Conservation (phyloP, 1,140 invertebrate genomes). For the Stegodyphus mimosarum region DNA sequence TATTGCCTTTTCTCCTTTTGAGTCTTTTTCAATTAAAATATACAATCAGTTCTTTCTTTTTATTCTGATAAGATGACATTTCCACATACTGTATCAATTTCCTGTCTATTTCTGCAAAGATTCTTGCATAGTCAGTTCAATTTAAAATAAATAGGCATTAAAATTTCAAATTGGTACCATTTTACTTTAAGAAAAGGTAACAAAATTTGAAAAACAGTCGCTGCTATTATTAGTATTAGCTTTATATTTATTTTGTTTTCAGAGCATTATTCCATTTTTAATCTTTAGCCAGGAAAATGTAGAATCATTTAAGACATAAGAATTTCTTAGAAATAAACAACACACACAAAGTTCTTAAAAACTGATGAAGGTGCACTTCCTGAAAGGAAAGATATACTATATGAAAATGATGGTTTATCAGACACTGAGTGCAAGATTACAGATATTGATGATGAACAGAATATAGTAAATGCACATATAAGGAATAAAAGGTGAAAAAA, state of each 20-base stretch:
- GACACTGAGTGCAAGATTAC: not conserved
- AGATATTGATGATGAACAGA: not conserved
- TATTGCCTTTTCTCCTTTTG: not conserved
- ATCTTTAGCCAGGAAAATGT: not conserved
- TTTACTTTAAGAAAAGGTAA: not conserved
- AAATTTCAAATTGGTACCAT: not conserved
- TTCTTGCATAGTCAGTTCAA: not conserved
- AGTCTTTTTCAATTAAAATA: not conserved
- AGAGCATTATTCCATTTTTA: not conserved
- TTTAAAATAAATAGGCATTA: not conserved
- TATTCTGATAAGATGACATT: not conserved
- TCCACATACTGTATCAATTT: not conserved
- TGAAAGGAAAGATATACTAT: not conserved
- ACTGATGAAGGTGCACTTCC: not conserved
- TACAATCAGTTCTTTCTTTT: not conserved
- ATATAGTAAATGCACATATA: not conserved
- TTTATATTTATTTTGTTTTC: not conserved
- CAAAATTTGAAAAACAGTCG: not conserved
- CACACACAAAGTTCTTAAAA: not conserved
- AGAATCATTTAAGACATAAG: not conserved
- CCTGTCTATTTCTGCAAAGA: not conserved
- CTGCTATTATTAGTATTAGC: not conserved
- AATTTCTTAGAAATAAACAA: not conserved
- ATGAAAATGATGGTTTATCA: not conserved
- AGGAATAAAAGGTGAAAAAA: no score